Evolutionary conservation across 2,113 vertebrate genomes (phyloP).

Genomic region (Gallinago undulata): DNA sequence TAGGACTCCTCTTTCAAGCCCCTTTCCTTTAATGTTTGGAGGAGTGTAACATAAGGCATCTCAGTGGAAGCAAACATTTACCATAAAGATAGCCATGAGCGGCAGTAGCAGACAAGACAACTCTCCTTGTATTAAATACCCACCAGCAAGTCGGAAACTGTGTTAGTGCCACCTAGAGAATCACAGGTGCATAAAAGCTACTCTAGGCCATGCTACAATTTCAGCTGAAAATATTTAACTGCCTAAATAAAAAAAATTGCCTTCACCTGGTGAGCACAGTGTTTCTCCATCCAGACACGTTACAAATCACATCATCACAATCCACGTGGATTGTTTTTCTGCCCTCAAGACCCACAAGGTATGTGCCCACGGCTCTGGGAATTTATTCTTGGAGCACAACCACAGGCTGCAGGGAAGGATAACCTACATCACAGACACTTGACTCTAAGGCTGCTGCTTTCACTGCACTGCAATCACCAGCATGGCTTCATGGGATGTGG

Average conservation of each 20-base stretch:
- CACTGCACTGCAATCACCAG: not conserved
- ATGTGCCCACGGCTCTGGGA: not conserved
- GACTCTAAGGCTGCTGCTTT: not conserved
- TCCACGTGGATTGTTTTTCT: not conserved
- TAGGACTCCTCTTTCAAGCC: not conserved
- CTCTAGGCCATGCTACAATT: not conserved
- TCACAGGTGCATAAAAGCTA: not conserved
- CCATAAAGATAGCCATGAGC: not conserved
- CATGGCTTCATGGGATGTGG: not conserved
- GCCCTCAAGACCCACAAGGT: rapidly evolving
- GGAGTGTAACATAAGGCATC: not conserved
- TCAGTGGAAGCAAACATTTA: not conserved
- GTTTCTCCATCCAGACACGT: not conserved
- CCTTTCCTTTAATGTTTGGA: not conserved
- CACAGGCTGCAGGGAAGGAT: not conserved
- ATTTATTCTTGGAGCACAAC: not conserved
- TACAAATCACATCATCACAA: not conserved
- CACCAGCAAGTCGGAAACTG: not conserved
- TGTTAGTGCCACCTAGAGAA: not conserved
- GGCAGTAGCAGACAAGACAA: not conserved
- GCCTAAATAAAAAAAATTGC: not conserved
- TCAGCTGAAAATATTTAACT: not conserved
- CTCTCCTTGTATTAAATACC: not conserved
- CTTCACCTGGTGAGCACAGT: not conserved
- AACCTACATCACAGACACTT: not conserved